phyloP scores from a whole-genome alignment of 2,888 invertebrate genomes.

The Cordilura impudica region DNA sequence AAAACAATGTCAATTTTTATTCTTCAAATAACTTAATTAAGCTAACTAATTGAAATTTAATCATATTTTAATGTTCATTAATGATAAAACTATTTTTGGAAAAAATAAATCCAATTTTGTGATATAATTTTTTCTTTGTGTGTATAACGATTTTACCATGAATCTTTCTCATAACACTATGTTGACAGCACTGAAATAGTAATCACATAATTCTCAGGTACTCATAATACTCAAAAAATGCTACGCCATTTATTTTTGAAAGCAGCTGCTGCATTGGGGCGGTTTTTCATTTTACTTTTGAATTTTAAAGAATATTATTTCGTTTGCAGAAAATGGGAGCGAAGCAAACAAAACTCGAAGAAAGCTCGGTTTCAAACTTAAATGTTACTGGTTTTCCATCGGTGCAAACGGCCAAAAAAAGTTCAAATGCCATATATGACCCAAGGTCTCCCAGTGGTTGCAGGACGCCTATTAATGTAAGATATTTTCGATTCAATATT shows the following conservation, averaged over 20 bases:
- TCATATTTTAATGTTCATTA: too few species aligned
- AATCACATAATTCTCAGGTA: too few species aligned
- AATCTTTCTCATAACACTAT: too few species aligned
- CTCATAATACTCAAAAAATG: neutral
- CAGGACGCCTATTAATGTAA: conserved; percentile 72
- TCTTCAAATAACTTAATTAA: too few species aligned
- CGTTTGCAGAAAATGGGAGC: conserved; percentile 68
- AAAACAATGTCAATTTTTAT: too few species aligned
- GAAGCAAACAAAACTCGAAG: conserved; percentile 72
- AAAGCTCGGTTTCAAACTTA: conserved; percentile 67
- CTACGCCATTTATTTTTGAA: conserved; percentile 13
- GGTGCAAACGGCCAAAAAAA: neutral
- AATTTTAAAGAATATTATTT: neutral
- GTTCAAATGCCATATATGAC: conserved; percentile 61
- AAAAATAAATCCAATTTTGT: too few species aligned
- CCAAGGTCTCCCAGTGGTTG: conserved; percentile 73
- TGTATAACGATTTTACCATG: too few species aligned
- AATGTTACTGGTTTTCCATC: conserved; percentile 50
- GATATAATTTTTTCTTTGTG: too few species aligned
- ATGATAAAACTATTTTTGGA: too few species aligned
- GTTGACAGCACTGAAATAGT: too few species aligned
- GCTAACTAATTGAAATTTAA: too few species aligned
- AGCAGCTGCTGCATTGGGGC: neutral
- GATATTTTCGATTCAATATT: too few species aligned
- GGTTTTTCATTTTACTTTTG: neutral